Base-by-base conservation (phyloP, 2,888 invertebrate species). In the Charanyca ferruginea region DNA sequence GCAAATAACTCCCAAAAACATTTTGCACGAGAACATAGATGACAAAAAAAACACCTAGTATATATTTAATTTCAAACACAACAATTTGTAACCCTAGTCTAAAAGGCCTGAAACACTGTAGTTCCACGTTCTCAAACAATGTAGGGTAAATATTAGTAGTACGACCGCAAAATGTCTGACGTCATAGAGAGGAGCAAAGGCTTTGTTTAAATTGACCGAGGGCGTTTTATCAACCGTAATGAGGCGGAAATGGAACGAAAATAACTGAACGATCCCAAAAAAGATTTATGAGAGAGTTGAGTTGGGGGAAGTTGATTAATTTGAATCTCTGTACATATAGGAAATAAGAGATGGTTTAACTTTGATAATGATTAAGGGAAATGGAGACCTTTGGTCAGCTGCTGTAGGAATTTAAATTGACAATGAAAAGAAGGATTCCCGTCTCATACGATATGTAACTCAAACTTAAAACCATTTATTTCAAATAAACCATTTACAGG, bases 141-240 rank as follows among this genome's bases (percentile, higher is more conserved):
- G 52, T 25, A 23, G 6, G 6, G 35, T 55, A 63, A 75, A 73
- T 42, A 59, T 73, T 68, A 48, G 18, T 38, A 1, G 7, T 54
- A 20, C 18, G 52, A 2, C 22, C 41, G 9, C 18, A 32, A 22
- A 57, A 55, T 20, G 20, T 45, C 11, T 52, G 72, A 54, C 72
- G 57, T 49, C 64, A 64, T 38, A 38, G 6, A 1, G 3, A 7
- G 11, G 11, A n/a, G 11, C 28, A 59, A 49, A 51, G 41, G 16
- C 44, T 47, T 9, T 64, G 54, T 73, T 63, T 61, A 49, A 48
- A 49, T 67, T 75, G 44, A 41, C 63, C 55, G 41, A 44, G 42
- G 60, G 62, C 71, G 64, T 55, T 64, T 55, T 58, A 53, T 53
- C 54, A 54, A 61, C 60, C 28, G 28, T 55, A 73, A 77, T 78